Evolutionary conservation across 1,140 invertebrate genomes (phyloP), one percentile per base, ranked within the genome.

Genomic region (Drosophila repleta): DNA sequence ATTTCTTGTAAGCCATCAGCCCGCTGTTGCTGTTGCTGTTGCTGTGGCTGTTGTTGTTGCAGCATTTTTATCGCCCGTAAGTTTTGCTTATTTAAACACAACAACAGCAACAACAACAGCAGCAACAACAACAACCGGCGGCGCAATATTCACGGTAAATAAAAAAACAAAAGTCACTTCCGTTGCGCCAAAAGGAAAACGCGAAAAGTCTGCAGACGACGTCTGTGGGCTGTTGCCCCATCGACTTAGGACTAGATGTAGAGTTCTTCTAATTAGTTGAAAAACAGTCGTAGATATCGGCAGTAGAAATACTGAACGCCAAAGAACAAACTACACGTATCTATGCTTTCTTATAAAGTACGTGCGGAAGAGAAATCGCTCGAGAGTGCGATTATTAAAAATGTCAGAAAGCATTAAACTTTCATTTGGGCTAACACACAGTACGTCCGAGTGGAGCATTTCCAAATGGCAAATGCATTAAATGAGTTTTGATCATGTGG

Each of bases 121-220:
- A 71, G 39, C 68, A 77, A 65, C 60, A 74, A 52, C 52, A 81
- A 66, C 74, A 77, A 66, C 75, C 72, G 75, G 75, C 83, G 79
- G 83, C 85, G 76, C 60, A 79, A 90, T 80, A 90, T 89, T 88
- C 76, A 90, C 84, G 79, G 63, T 52, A 71, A 66, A 64, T 64
- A 46, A 71, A 60, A 51, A 89, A 89, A 89, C 80, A 82, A 89
- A 89, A 89, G 84, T 89, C 84, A 89, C 84, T 89, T 89, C 84
- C 84, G 84, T 51, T 67, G 85, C 69, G 67, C 71, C 71, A 70
- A 76, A 74, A 88, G 78, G 71, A 87, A 85, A 85, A 82, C 79
- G 82, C 83, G 78, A 88, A 85, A 85, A 87, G 83, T 85, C 83
- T 82, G 71, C 69, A 72, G 69, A 72, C 68, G 41, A 48, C 55